Evolutionary conservation across 2,888 invertebrate species (phyloP).

Genomic region (Ptilodon capucinus): DNA sequence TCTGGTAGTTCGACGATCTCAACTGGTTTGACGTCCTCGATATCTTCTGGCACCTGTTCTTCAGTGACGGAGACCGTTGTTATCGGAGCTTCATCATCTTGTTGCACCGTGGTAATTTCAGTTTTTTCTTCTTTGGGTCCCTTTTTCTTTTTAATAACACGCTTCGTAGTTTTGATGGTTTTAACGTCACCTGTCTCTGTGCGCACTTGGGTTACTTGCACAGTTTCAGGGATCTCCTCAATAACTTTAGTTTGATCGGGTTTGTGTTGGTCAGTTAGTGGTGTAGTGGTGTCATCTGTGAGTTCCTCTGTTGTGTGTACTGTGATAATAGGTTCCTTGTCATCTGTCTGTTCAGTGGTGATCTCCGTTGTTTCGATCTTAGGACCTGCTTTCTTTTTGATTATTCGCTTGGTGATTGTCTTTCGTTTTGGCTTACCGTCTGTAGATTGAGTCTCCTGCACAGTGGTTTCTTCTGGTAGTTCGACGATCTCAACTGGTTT

Average conservation of each 20-base stretch:
- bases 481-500: conserved; percentile 25
- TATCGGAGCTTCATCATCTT: conserved; percentile 23
- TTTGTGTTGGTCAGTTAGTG: conserved; percentile 14
- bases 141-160: conserved; percentile 19
- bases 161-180: conserved; percentile 18
- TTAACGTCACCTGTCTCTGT: conserved; percentile 37
- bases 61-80: conserved; percentile 3
- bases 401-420: conserved; percentile 25
- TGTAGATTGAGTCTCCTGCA: conserved; percentile 24
- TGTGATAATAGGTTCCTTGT: conserved; percentile 13
- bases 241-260: conserved; percentile 19
- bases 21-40: neutral
- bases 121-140: conserved; percentile 20
- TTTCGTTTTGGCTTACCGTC: conserved; percentile 44
- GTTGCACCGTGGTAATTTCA: conserved; percentile 32
- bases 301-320: conserved; percentile 36
- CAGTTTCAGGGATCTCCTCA: conserved; percentile 55
- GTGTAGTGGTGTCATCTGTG: conserved; percentile 23
- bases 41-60: neutral
- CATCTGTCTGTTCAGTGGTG: conserved; percentile 46
- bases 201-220: conserved; percentile 47
- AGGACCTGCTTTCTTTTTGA: conserved; percentile 48
- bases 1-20: conserved; percentile 1
- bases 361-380: conserved; percentile 25
- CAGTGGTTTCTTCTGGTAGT: conserved; percentile 37